A percentile compares a stretch with the other conserved stretches of the same genome.
Evolutionary conservation across 2,888 invertebrate genomes (phyloP).

Genomic region (Agrotis clavis): DNA sequence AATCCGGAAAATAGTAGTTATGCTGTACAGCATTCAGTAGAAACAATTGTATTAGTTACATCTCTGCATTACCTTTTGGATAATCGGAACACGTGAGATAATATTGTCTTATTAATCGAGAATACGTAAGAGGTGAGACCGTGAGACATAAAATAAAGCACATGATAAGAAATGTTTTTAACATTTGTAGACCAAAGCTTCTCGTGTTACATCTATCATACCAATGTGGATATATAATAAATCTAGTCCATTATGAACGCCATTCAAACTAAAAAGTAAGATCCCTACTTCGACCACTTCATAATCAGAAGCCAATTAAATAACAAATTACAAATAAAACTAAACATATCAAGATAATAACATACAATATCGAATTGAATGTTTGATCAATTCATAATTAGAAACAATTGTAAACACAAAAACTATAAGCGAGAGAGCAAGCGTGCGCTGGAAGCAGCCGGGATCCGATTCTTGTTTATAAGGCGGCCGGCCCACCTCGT

Average conservation of each 20-base stretch:
- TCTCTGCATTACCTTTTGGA: too few species aligned
- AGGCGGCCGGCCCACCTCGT: conserved; percentile 86
- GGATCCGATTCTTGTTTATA: conserved; percentile 85
- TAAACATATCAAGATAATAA: conserved; percentile 84
- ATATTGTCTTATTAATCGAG: too few species aligned
- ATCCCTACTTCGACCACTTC: conserved; percentile 66
- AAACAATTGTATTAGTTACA: too few species aligned
- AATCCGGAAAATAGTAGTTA: too few species aligned
- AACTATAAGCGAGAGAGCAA: conserved; percentile 82
- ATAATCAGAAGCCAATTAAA: conserved; percentile 87
- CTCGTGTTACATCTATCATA: conserved; percentile 6
- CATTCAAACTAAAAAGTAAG: conserved; percentile 17
- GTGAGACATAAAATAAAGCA: background rate
- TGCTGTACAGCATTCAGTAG: too few species aligned
- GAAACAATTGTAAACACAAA: conserved; percentile 89
- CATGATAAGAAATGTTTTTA: background rate
- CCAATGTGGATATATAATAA: background rate
- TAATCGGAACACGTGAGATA: too few species aligned
- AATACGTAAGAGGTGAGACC: too few species aligned
- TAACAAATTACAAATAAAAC: conserved; percentile 86
- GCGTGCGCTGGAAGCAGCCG: conserved; percentile 81
- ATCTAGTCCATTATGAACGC: background rate
- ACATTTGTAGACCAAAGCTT: background rate
- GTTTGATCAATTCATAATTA: conserved; percentile 88
- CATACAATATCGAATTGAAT: conserved; percentile 87